Evolutionary conservation across 2,113 vertebrate genomes (phyloP).

Genomic region (Oryzias javanicus): DNA sequence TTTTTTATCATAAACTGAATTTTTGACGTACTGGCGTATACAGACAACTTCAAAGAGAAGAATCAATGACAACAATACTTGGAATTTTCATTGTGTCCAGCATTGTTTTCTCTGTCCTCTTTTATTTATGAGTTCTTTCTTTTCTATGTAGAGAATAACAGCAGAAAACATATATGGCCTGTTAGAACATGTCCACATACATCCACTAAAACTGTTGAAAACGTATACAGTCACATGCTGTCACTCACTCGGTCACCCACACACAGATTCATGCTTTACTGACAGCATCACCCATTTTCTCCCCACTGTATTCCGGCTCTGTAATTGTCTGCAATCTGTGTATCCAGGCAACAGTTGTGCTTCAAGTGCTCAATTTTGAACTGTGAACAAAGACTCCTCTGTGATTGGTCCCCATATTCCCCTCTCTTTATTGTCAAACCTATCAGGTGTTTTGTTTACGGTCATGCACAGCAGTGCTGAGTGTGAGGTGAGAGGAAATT

Average conservation of each 20-base stretch:
- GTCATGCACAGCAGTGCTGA: conserved; percentile 2
- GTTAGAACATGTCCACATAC: no score
- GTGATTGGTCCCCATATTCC: conserved; percentile 44
- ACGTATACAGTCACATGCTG: conserved; percentile 19
- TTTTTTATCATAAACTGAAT: no score
- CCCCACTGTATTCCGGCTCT: conserved; percentile 56
- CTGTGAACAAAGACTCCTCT: conserved; percentile 48
- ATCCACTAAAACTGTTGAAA: background rate
- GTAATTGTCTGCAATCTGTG: conserved; percentile 62
- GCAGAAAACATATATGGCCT: no score
- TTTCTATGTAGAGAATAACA: no score
- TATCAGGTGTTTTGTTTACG: conserved; percentile 48
- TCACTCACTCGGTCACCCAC: conserved; percentile 13
- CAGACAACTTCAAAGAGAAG: no score
- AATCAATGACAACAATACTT: no score
- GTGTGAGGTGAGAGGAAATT: conserved; percentile 31
- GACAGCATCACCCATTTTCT: conserved; percentile 59
- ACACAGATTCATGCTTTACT: conserved; percentile 45
- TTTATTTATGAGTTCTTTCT: no score
- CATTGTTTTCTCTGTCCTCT: no score
- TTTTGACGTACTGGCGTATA: no score
- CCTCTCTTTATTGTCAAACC: conserved; percentile 39
- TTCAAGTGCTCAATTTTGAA: conserved; percentile 64
- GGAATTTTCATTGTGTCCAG: no score
- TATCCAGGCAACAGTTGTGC: conserved; percentile 70